Evolutionary conservation across 2,113 vertebrate species (phyloP), one percentile per base, ranked within the genome.

Genomic region (Hirundichthys speculiger): DNA sequence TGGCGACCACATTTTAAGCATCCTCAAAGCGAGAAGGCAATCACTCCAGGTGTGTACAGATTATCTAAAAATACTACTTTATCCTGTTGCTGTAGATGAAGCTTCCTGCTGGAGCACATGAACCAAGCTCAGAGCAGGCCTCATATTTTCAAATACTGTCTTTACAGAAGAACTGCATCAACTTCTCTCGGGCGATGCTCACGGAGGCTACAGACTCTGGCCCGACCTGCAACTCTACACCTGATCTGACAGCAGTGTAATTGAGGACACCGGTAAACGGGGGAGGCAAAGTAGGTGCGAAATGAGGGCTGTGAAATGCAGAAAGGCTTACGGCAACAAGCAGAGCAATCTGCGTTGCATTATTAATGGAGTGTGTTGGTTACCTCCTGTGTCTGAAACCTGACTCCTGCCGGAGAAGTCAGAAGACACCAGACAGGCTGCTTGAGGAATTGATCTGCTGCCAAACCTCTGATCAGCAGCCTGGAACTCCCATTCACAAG

Each of bases 301-400:
- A 88, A 74, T 6, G 69, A 75, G 39, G 80, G 84, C 87, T 64
- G 85, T 74, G 86, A 85, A 88, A 87, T 27, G 56, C 83, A 80
- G 69, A 84, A 79, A 63, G 86, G 87, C 91, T 90, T 88, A 88
- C 60, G 24, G 60, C 51, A 52, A 77, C 60, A 79, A 73, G 70
- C 79, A 73, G 38, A 38, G 60, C 82, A 61, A 58, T 54, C 42
- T 48, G 24, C 59, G 39, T 42, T 93, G 80, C 90, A 93, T 91
- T 89, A 92, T 93, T 91, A 42, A 93, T 46, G 16, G 9, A 14
- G 42, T 22, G 70, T 66, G 85, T 83, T 79, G 82, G 89, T 89
- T 83, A 87, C 70, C 57, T 77, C 66, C 65, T 65, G 46, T 18
- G 46, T 39, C 57, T 75, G 89, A 86, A 89, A 92, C 84, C 65